Base-by-base conservation (phyloP, 1,140 invertebrate species). In the Drosophila leontia region DNA sequence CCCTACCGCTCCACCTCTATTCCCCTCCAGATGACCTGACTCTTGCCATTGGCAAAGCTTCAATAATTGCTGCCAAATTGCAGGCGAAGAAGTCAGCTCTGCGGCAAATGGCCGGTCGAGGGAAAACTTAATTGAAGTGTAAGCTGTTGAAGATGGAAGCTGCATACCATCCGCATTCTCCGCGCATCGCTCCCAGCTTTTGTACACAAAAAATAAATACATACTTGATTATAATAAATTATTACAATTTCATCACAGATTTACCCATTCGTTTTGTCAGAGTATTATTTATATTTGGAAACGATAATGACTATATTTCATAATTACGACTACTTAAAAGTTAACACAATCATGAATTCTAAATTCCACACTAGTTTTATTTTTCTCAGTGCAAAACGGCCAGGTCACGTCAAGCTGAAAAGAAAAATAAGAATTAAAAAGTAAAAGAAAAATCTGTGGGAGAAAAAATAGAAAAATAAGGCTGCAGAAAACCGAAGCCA, bases 51-150 rank as follows among this genome's bases (percentile, higher is more conserved):
- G 80, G 75, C 80, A 75, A 83, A 84, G 77, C 83, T 86, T 78
- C 85, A 88, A 88, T 88, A 88, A 88, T 88, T 88, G 84, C 84
- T 88, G 84, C 84, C 84, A 88, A 88, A 88, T 88, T 88, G 84
- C 84, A 75, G 74, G 55, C 75, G 41, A 71, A 77, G 74, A 69
- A 70, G 69, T 67, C 67, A 67, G 62, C 63, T 76, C 48, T 69
- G 51, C 58, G 51, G 76, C 82, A 82, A 67, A 68, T 78, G 78
- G 74, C 82, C 78, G 68, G 34, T 32, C 59, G 37, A 56, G 61
- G 62, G 62, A 70, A 76, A 81, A 84, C 81, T 88, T 88, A 88
- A 88, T 88, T 88, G 85, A 90, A 88, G 84, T 88, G 80, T 90
- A 80, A 88, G 84, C 84, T 71, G 61, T 83, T 79, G 45, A 78